Conservation (phyloP, 2,888 invertebrate species). For the Drosophila tanythrix region DNA sequence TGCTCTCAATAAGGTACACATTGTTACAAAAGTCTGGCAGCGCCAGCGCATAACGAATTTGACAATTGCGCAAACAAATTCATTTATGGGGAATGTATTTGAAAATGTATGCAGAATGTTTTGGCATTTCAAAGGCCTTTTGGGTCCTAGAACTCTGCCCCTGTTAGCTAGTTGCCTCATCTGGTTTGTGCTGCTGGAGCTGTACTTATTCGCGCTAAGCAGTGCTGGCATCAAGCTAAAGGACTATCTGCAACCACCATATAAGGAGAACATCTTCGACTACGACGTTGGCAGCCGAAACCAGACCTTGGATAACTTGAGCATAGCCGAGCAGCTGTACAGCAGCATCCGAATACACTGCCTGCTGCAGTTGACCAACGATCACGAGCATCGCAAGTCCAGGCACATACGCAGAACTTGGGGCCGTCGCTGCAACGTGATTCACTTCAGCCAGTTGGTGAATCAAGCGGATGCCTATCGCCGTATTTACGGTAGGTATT, state of each 20-base stretch:
- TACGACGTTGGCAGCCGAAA: slow-evolving; percentile 32
- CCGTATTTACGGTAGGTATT: slow-evolving; percentile 92
- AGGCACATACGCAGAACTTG: slow-evolving; percentile 96
- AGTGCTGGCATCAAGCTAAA: background rate
- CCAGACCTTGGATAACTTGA: slow-evolving; percentile 36
- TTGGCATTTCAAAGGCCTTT: background rate
- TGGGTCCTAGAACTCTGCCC: background rate
- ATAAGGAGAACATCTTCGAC: slow-evolving; percentile 22
- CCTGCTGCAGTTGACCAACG: slow-evolving; percentile 97
- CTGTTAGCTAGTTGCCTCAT: background rate
- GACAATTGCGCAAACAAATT: background rate
- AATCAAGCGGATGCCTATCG: slow-evolving; percentile 94
- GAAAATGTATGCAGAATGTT: slow-evolving; percentile 1
- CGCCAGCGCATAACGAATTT: slow-evolving; percentile 1
- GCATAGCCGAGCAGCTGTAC: slow-evolving; percentile 89
- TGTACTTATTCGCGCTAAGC: slow-evolving; percentile 3
- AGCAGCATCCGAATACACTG: slow-evolving; percentile 94
- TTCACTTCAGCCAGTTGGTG: slow-evolving; percentile 87
- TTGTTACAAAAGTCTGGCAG: slow-evolving; percentile 12
- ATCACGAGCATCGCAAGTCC: slow-evolving; percentile 94
- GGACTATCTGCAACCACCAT: slow-evolving; percentile 37
- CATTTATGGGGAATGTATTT: background rate
- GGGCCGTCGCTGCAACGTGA: slow-evolving; percentile 93
- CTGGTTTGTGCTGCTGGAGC: slow-evolving; percentile 14
- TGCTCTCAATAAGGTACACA: background rate